Evolutionary conservation across 2,797 vertebrate genomes (phyloP), one percentile per base, ranked within the genome.

Genomic region (Ctenochaetus hawaiiensis): DNA sequence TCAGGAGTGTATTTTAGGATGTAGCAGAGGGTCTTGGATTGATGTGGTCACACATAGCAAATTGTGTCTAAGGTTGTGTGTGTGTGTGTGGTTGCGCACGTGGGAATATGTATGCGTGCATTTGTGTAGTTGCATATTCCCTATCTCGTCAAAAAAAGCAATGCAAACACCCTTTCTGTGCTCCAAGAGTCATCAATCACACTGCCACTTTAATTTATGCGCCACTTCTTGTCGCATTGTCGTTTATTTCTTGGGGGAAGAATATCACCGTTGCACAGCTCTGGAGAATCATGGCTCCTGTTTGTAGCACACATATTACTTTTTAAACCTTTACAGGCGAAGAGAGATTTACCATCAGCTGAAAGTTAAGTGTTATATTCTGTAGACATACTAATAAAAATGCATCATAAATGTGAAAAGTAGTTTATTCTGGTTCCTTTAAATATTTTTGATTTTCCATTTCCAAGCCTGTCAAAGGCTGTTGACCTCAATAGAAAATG

Each of bases 121-220:
- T 30, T 84, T 81, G 70, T 51, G 59, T 63, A 16, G 49, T 60
- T 86, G 78, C 69, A 77, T 83, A 82, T 83, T 80, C 74, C 77
- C 95, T 90, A 89, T 92, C 93, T 95, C 78, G 90, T 89, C 95
- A 61, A 94, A 95, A 51, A 94, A 96, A 95, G 90, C n/a, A 89
- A 95, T 94, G 93, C 94, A 95, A 96, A 96, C 87, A 87, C 89
- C 94, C 95, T 95, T 86, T 94, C 94, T 95, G 94, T 92, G 93
- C 94, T 96, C 92, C 93, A 80, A 85, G 85, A 91, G 93, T 95
- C 96, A 97, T 98, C 96, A 96, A 96, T 98, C 97, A 97, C 93
- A 9, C 95, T 97, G 96, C 96, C 96, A 96, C 94, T 96, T 96
- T 97, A 96, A 98, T 97, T 97, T 96, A 97, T 96, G 96, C 95